Base-by-base conservation (phyloP, 2,888 invertebrate species). In the Conomelus anceps region DNA sequence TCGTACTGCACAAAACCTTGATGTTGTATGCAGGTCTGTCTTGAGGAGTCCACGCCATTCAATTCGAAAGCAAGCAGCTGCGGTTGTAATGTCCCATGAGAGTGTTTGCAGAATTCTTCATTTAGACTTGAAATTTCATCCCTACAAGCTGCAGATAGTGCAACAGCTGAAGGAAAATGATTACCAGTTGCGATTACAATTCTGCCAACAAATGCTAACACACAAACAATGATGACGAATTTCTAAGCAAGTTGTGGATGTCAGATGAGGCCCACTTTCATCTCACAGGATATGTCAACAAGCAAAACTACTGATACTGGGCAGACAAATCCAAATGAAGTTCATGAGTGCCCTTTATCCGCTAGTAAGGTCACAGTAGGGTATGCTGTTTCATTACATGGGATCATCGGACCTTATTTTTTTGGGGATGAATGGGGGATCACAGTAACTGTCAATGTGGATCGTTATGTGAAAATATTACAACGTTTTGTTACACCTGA, bases 361-460 rank as follows among this genome's bases (percentile, higher is more conserved):
- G 20, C 6, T 17, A 84, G 84, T 17, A 84, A 84, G 84, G 84
- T 87, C 17, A 24, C 87, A 23, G 87, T 87, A 23, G 23, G 87
- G 24, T 87, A 29, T 87, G 87, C 87, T 23, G 87, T 87, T 87
- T 87, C 87, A 23, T 87, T 23, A 87, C 87, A 87, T 87, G 87
- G 87, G 87, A 23, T 23, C 23, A 9, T 87, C 87, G 24, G 23
- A 22, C 87, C 87, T 23, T 87, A 87, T 87, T 22, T 87, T 87
- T 23, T 87, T 87, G 26, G 29, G 20, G 20, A 87, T 24, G 87
- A 87, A 23, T 1, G 22, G 24, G 4, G 26, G 24, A 87, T 17
- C 87, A 24, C 87, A 23, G 24, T 23, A 24, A 87, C 24, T 87
- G 23, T 87, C 87, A 87, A 1, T 87, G 1, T 4, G 26, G 24